These are phyloP conservation scores for Dendrocincla fuliginosa DNA, from an alignment of 2,797 vertebrate species.

Conservation along the genomic window DNA sequence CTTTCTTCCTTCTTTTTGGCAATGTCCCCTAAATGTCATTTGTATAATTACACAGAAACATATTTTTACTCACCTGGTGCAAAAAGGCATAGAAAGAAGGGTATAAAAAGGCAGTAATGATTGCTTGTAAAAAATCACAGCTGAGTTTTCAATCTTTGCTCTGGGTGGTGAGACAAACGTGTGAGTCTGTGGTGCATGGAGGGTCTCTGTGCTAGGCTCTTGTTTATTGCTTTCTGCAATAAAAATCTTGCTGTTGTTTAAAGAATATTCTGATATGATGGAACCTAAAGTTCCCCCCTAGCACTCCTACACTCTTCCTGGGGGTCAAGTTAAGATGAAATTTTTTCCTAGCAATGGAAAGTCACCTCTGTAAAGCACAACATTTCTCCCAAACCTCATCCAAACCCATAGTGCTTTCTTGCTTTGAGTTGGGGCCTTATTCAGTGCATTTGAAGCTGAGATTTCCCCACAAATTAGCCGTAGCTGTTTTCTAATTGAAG, in stretches of 20 bases:
- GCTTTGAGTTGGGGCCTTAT: background rate
- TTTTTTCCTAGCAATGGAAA: background rate
- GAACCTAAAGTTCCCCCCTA: background rate
- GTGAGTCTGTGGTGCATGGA: background rate
- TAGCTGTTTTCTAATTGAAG: background rate
- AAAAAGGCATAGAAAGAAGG: background rate
- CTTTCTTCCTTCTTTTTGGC: background rate
- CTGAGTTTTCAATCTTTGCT: background rate
- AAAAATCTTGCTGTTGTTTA: background rate
- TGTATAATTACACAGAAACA: background rate
- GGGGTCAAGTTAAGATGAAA: background rate
- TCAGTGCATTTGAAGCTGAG: background rate
- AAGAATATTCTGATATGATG: background rate
- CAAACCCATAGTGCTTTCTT: background rate
- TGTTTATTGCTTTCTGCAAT: background rate
- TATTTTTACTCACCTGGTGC: background rate
- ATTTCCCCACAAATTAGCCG: background rate
- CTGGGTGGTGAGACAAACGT: background rate
- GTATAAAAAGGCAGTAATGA: background rate
- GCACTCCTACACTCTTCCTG: background rate
- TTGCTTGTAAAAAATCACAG: background rate
- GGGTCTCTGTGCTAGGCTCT: background rate
- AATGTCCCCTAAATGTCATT: slow-evolving; percentile 17
- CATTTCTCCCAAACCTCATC: background rate
- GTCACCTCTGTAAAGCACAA: background rate